Conservation (phyloP, 2,113 vertebrate species). For the Stictonetta naevosa region DNA sequence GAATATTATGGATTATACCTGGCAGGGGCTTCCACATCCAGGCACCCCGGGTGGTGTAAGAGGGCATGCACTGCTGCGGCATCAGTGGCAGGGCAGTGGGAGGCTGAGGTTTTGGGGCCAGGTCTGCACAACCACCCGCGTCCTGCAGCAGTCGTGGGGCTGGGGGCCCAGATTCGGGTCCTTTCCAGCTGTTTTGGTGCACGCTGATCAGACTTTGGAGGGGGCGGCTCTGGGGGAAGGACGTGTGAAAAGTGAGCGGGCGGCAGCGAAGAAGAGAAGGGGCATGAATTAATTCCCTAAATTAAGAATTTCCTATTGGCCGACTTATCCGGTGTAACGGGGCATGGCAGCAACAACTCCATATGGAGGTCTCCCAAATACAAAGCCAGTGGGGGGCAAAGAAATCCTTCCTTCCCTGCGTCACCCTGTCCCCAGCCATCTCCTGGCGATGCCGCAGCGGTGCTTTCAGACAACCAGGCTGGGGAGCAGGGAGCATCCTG, state of each 20-base stretch:
- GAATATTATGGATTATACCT: neutral
- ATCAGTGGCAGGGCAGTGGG: neutral
- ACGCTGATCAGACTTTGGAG: neutral
- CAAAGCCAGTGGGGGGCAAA: neutral
- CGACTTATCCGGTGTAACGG: accelerated
- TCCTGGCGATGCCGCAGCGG: neutral
- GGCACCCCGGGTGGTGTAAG: too few species aligned
- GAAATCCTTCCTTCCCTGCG: neutral
- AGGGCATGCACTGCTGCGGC: neutral
- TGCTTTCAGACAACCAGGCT: neutral
- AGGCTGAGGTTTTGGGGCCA: neutral
- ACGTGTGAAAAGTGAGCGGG: neutral
- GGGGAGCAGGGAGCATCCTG: neutral
- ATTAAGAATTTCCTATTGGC: accelerated
- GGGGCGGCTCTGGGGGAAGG: neutral
- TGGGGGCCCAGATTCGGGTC: too few species aligned
- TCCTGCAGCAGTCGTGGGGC: neutral
- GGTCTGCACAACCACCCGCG: too few species aligned
- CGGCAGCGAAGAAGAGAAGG: neutral
- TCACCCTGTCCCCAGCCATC: neutral
- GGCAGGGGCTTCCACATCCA: neutral
- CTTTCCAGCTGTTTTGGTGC: neutral
- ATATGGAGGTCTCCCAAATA: neutral
- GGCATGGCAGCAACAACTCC: neutral
- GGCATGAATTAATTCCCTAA: neutral